A percentile compares a stretch with the other conserved stretches of the same genome.
Evolutionary conservation across 2,797 vertebrate genomes (phyloP).

Genomic region (Pterois miles): DNA sequence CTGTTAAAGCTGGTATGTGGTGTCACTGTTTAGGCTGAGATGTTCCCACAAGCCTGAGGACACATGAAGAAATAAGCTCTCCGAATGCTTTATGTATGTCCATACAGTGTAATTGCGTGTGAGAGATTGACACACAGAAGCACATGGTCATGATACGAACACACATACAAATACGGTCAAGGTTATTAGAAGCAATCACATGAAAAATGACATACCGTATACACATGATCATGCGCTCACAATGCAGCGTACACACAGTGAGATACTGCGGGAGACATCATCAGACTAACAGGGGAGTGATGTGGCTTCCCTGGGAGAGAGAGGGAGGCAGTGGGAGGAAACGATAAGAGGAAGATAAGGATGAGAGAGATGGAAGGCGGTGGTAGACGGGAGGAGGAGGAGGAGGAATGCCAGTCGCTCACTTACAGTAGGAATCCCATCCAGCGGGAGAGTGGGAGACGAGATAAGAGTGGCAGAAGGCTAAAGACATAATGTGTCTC

Average conservation of each 20-base stretch:
- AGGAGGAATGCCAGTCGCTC: slow-evolving; percentile 31
- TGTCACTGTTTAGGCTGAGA: slow-evolving; percentile 33
- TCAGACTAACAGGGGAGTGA: slow-evolving; percentile 37
- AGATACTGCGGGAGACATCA: slow-evolving; percentile 39
- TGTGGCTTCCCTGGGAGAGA: slow-evolving; percentile 24
- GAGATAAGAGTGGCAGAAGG: not conserved
- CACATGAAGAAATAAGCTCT: slow-evolving; percentile 1
- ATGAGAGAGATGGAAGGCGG: slow-evolving; percentile 34
- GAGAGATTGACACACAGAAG: not conserved
- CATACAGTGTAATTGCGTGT: not conserved
- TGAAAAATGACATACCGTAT: not conserved
- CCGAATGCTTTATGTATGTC: slow-evolving; percentile 13
- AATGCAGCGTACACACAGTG: not conserved
- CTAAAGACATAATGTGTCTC: not conserved
- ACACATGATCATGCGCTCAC: not conserved
- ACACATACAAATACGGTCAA: not conserved
- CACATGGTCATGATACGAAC: not conserved
- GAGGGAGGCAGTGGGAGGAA: slow-evolving; percentile 22
- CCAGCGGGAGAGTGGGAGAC: slow-evolving; percentile 40
- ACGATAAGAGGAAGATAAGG: slow-evolving; percentile 53
- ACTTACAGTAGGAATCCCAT: slow-evolving; percentile 37
- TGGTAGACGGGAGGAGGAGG: not conserved
- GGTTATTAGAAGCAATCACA: not conserved
- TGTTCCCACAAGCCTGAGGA: not conserved
- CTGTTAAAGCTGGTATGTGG: slow-evolving; percentile 7